Percentiles rank a stretch among this genome's conserved stretches.
phyloP scores from a whole-genome alignment of 2,797 vertebrate species.

The Pempheris klunzingeri region DNA sequence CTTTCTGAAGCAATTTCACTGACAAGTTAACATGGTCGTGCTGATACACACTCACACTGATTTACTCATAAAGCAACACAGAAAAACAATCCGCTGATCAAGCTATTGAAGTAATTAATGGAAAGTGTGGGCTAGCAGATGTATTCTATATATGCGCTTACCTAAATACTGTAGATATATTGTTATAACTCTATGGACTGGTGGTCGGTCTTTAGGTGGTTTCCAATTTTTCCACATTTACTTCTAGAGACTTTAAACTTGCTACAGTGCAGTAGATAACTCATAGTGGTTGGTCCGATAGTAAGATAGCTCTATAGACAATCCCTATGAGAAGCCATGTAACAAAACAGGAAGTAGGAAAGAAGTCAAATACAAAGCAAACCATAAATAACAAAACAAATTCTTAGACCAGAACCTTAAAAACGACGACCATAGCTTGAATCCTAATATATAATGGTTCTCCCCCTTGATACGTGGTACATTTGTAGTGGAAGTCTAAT shows the following conservation, averaged over 20 bases:
- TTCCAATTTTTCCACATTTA: too few relatives aligned
- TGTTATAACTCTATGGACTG: too few relatives aligned
- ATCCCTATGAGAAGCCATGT: not conserved
- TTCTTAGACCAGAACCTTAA: too few relatives aligned
- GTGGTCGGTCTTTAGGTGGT: too few relatives aligned
- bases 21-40: not conserved
- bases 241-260: not conserved
- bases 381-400: not conserved
- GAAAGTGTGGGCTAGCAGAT: not conserved
- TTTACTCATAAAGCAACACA: not conserved
- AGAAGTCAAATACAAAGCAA: not conserved
- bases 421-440: not conserved
- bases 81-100: too few relatives aligned
- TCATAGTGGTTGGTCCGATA: too few relatives aligned
- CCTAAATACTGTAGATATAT: not conserved
- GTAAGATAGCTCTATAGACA: not conserved
- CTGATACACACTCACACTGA: slow-evolving; percentile 5
- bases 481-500: too few relatives aligned
- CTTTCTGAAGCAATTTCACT: slow-evolving; percentile 20
- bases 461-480: too few relatives aligned
- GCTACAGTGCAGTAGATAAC: not conserved
- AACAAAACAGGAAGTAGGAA: not conserved
- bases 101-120: not conserved
- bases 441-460: too few relatives aligned
- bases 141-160: not conserved